Conservation (phyloP, 2,797 vertebrate species). For the Loris lydekkerianus region DNA sequence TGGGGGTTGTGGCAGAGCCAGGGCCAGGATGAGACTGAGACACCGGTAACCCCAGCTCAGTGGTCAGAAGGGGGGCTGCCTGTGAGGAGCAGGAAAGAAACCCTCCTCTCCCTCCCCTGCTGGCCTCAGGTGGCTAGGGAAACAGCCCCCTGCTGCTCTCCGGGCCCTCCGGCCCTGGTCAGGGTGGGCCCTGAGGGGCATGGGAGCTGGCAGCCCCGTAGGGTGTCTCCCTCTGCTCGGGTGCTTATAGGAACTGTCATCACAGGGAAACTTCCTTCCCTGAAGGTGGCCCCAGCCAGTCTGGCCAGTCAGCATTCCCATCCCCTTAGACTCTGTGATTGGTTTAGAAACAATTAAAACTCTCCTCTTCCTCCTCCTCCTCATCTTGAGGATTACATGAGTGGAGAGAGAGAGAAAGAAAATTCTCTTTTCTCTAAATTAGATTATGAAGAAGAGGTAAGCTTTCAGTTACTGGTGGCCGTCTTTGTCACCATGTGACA, state of each 20-base stretch:
- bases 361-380: not conserved
- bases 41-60: not conserved
- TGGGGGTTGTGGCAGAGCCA: not conserved
- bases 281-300: not conserved
- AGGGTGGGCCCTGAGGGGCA: not conserved
- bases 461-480: not conserved
- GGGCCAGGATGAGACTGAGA: not conserved
- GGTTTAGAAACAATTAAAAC: not conserved
- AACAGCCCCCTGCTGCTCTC: not conserved
- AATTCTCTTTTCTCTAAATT: slow-evolving; percentile 29
- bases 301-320: not conserved
- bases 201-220: not conserved
- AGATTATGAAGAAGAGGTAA: slow-evolving; percentile 1
- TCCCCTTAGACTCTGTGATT: not conserved
- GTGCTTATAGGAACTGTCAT: not conserved
- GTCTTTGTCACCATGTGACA: not conserved
- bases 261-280: not conserved
- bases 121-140: too few relatives aligned
- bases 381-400: slow-evolving; percentile 5
- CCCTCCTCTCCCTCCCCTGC: not conserved
- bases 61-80: not conserved
- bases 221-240: not conserved
- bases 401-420: not conserved
- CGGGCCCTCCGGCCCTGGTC: not conserved
- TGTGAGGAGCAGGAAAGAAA: not conserved